Base-by-base conservation (phyloP, 92 coral and sea anemone species). In the Micromussa lordhowensis region DNA sequence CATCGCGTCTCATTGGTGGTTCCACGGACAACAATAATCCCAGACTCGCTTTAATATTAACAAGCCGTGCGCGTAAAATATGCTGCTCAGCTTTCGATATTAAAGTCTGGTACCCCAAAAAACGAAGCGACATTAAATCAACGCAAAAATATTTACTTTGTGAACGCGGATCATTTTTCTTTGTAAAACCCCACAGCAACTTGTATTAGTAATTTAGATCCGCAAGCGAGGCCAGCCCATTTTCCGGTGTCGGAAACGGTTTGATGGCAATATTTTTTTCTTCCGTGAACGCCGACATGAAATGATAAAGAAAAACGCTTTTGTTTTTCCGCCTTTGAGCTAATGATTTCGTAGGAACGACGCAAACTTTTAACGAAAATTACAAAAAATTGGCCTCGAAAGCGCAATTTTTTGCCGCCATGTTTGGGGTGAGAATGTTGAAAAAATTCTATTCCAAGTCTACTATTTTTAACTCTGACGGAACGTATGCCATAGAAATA, bases 241-340 rank as follows among this genome's bases (percentile, higher is more conserved):
- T 35, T 77, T 75, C 77, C 89, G 89, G 75, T 51, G 81, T 78
- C 83, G 89, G 89, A 86, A 59, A 31, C 83, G 15, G 48, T 38
- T 51, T 68, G 61, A 38, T 86, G 89, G 16, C 68, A 78, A 36
- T 85, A 36, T 40, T 78, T 77, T n/a, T 44, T 76, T n/a, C 64
- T 58, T 34, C 51, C 49, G 68, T 68, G 31, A 77, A 38, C 68
- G 77, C 77, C 81, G 31, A 40, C 24, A n/a, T 21, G 78, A 73
- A 34, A 73, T 73, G 34, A 73, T 34, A 73, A 63, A 61, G 16
- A 66, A 38, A 61, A 61, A 28, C 40, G 34, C 13, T 13, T 22
- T 54, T 77, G 63, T 55, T 86, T 51, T 71, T 77, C 49, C 82
- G 35, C 18, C 35, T 12, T 34, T 32, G 32, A n/a, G 68, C 32